Base-by-base conservation (phyloP, 2,797 vertebrate genomes). In the Aphelocoma californica region DNA sequence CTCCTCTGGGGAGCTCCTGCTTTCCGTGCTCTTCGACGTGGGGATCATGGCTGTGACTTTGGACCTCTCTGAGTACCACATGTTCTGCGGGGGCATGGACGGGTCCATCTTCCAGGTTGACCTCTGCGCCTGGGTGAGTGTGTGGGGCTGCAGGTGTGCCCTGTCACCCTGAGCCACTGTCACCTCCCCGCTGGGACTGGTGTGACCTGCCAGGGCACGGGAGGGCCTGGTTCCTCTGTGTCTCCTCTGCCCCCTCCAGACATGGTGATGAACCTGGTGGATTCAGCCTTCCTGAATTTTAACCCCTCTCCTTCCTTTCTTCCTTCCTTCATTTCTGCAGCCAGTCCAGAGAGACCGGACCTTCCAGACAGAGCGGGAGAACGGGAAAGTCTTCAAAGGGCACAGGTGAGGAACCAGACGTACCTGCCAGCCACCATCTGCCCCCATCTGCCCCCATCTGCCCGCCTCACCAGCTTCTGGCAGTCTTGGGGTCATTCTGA, bases 51-150 rank as follows among this genome's bases (percentile, higher is more conserved):
- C 99, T 0, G 98, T 99, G 97, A 98, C 99, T 83, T 98, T 99
- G 80, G 99, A 99, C 97, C 98, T 99, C 82, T 98, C 98, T 0
- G 99, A 99, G 96, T 99, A 99, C 85, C 99, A 98, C 79, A 97
- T 99, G 91, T 99, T 99, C 97, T 99, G 99, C 0, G 99, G 99
- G 0, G 99, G 99, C 82, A 98, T 98, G 26, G 98, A 99, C 0
- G 99, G 99, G 2, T 98, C 98, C 96, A 98, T 99, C 93, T 99
- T 99, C 97, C 99, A 99, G 96, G 98, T 99, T 7, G 98, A 99
- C 61, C 98, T 99, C 28, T 99, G 97, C 69, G 97, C 98, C 86
- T 98, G 98, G 98, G 99, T 99, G 97, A 98, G 99, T 95, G 53
- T 2, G 2, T 21, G 45, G 61, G 45, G 57, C 42, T 70, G n/a